Evolutionary conservation across 2,113 vertebrate genomes (phyloP).

Genomic region (Micromys minutus): DNA sequence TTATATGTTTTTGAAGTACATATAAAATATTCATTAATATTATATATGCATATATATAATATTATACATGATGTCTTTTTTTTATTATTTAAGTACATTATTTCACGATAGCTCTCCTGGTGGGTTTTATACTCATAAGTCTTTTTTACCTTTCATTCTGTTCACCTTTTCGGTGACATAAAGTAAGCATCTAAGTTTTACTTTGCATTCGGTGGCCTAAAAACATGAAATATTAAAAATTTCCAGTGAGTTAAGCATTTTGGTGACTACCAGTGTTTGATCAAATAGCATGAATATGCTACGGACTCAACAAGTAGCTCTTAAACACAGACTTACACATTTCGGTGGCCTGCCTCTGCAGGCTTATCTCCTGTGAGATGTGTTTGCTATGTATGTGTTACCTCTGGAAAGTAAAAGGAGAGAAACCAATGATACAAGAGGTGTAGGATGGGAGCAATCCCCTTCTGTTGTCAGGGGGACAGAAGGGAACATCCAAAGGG

Average conservation of each 20-base stretch:
- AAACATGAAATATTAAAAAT: not conserved
- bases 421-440: accelerated
- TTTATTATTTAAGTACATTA: not conserved
- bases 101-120: not conserved
- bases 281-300: not conserved
- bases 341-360: not conserved
- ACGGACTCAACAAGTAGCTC: not conserved
- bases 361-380: not conserved
- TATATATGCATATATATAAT: too few relatives aligned
- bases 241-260: not conserved
- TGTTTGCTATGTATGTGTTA: not conserved
- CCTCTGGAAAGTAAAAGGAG: not conserved
- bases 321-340: not conserved
- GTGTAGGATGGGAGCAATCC: not conserved
- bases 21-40: not conserved
- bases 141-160: not conserved
- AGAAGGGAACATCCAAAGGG: not conserved
- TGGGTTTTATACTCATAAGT: not conserved
- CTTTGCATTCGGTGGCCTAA: not conserved
- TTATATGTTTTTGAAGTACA: not conserved
- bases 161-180: not conserved
- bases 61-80: not conserved
- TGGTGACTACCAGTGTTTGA: not conserved
- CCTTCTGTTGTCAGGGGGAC: not conserved
- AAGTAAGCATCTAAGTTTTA: not conserved